Conservation (phyloP, 2,113 vertebrate genomes). For the Daubentonia madagascariensis region DNA sequence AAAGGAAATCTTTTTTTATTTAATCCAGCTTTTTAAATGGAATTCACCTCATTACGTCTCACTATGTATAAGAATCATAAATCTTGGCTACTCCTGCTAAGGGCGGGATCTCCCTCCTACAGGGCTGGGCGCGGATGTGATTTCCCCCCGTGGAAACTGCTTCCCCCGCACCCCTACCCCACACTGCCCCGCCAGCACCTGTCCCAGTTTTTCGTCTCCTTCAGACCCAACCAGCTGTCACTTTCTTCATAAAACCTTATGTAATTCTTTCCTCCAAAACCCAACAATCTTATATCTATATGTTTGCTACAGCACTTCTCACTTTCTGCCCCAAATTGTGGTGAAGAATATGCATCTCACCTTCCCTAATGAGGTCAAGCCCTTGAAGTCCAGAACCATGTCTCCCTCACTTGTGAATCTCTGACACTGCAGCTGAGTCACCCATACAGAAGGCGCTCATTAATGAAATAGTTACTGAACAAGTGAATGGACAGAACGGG, state of each 20-base stretch:
- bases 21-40: neutral
- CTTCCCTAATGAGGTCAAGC: no score
- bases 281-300: neutral
- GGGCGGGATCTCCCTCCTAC: neutral
- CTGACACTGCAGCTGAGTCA: neutral
- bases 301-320: neutral
- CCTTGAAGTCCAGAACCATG: no score
- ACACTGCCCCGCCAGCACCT: neutral
- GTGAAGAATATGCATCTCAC: neutral
- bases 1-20: neutral
- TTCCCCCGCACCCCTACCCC: accelerated
- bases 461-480: no score
- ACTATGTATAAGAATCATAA: neutral
- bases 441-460: neutral
- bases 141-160: neutral
- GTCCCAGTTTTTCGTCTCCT: neutral
- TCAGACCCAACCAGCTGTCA: neutral
- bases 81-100: neutral
- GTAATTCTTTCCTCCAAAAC: neutral
- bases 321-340: neutral
- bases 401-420: neutral
- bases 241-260: neutral
- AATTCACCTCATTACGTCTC: neutral
- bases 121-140: neutral
- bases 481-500: accelerated